A percentile compares a stretch with the other conserved stretches of the same genome.
phyloP scores from a whole-genome alignment of 2,113 vertebrate genomes.

The Mustelus asterias region DNA sequence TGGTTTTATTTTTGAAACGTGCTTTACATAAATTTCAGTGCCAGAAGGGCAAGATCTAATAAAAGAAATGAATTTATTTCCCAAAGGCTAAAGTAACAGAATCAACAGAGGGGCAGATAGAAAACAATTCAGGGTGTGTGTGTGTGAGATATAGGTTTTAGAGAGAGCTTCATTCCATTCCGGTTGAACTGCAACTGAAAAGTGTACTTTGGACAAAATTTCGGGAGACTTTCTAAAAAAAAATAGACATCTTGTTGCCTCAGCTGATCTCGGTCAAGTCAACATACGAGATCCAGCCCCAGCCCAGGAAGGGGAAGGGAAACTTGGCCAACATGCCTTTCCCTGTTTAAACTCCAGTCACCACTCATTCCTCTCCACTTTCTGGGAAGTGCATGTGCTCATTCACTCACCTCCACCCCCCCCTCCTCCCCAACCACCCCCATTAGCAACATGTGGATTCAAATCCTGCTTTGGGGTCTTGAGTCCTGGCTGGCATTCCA shows the following conservation, averaged over 20 bases:
- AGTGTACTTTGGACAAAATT: neutral
- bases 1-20: neutral
- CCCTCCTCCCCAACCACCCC: neutral
- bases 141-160: neutral
- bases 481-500: neutral
- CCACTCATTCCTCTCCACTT: neutral
- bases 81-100: neutral
- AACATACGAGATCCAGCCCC: neutral
- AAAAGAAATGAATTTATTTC: neutral
- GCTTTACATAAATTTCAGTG: neutral
- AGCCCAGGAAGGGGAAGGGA: neutral
- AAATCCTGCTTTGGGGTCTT: neutral
- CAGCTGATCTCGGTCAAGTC: neutral
- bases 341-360: neutral
- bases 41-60: neutral
- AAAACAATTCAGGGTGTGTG: neutral
- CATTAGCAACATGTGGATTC: neutral
- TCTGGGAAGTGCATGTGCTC: no score
- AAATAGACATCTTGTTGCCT: neutral
- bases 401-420: neutral
- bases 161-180: neutral
- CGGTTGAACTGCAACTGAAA: neutral
- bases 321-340: neutral
- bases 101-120: neutral
- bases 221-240: neutral